Base-by-base conservation (phyloP, 2,797 vertebrate species). In the Novumbra hubbsi region DNA sequence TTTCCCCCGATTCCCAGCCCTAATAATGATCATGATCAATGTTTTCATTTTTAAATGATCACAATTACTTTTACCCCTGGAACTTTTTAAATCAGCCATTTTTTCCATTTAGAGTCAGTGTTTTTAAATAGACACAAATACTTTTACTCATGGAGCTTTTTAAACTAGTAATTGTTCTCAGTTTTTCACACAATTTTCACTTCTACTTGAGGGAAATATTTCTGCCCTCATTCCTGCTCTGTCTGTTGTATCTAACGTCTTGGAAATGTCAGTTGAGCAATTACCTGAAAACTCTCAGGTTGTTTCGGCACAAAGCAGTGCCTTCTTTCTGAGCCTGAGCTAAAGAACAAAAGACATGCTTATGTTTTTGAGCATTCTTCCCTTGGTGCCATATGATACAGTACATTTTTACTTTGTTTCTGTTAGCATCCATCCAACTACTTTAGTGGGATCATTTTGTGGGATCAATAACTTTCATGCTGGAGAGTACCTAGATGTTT, bases 341-440 rank as follows among this genome's bases (percentile, higher is more conserved):
- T 15, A 24, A 62, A 5, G 6, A 24, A 62, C 12, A 9, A 21
- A 24, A 62, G 4, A 7, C 15, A 30, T 34, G 17, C 6, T 65
- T 19, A 17, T 1, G 63, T 38, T n/a, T 71, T 30, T 34, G 2
- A 71, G n/a, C 24, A n/a, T 30, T 70, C 48, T 60, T 68, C 38
- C 71, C 68, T 73, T 73, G 74, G 49, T 50, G 49, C 14, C 49
- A 50, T 50, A 50, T 50, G 17, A 50, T 50, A 5, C 28, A 24
- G 48, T 45, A 63, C 16, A 24, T 27, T 73, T 50, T 45, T 38
- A 60, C 50, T 66, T 74, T 62, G 32, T 68, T 50, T 67, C 17
- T 70, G 48, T 68, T 62, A n/a, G 67, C 49, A 63, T 41, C 66
- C 52, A 12, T 7, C 52, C 9, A 70, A 75, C 34, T 4, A 34